Conservation (phyloP, 2,888 invertebrate species). For the Dilophus febrilis region DNA sequence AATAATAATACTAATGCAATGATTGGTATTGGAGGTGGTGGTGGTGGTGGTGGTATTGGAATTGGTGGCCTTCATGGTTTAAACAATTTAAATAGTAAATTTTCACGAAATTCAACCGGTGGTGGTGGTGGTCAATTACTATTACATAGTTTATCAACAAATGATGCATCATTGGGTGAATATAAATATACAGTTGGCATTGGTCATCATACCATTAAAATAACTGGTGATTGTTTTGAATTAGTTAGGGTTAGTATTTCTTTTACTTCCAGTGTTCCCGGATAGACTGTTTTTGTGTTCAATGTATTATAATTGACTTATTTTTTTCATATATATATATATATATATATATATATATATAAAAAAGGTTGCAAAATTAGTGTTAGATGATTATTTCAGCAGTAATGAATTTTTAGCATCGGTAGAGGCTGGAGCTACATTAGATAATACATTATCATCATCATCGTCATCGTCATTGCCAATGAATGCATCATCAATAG, state of each 20-base stretch:
- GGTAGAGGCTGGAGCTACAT: slow-evolving; percentile 27
- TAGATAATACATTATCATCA: slow-evolving; percentile 15
- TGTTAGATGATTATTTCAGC: slow-evolving; percentile 69
- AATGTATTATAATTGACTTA: background rate
- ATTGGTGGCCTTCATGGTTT: background rate
- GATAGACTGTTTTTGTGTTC: background rate
- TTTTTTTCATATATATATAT: background rate
- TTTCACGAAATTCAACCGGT: background rate
- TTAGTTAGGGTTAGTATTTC: slow-evolving; percentile 51
- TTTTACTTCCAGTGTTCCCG: background rate
- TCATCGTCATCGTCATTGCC: slow-evolving; percentile 8
- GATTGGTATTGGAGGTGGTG: background rate
- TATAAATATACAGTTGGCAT: slow-evolving; percentile 78
- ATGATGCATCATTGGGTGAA: slow-evolving; percentile 70
- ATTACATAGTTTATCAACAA: slow-evolving; percentile 65
- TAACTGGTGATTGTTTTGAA: slow-evolving; percentile 70
- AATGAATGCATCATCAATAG: slow-evolving; percentile 13
- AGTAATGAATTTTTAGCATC: slow-evolving; percentile 30
- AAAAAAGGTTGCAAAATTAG: slow-evolving; percentile 67
- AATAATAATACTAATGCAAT: too few relatives aligned
- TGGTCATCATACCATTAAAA: slow-evolving; percentile 67
- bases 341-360: background rate
- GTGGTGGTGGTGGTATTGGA: slow-evolving; percentile 8
- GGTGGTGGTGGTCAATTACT: slow-evolving; percentile 24
- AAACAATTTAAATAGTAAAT: background rate